These are phyloP conservation scores for Pyrrhura leucotis DNA, from an alignment of 2,797 vertebrate species.

Conservation along the genomic window DNA sequence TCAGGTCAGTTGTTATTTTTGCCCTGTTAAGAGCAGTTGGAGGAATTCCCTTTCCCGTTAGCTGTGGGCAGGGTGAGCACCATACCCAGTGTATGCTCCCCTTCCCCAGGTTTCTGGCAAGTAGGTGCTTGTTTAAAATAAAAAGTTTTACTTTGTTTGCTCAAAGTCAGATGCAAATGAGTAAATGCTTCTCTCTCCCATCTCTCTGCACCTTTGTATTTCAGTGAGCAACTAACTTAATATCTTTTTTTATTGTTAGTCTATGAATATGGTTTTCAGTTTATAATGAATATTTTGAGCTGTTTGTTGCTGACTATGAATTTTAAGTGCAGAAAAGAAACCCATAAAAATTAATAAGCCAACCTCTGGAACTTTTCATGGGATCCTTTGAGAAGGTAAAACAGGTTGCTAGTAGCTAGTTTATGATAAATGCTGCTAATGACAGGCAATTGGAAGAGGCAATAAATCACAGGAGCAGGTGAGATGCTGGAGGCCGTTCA, in stretches of 20 bases:
- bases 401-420: background rate
- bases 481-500: background rate
- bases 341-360: background rate
- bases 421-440: background rate
- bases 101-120: background rate
- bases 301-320: background rate
- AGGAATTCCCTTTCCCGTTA: background rate
- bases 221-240: background rate
- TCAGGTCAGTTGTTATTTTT: background rate
- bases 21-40: background rate
- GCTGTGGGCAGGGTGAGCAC: background rate
- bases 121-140: background rate
- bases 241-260: background rate
- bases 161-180: background rate
- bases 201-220: background rate
- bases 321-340: background rate
- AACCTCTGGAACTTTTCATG: background rate
- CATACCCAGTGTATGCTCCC: accelerated
- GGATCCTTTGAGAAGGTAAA: background rate
- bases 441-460: background rate
- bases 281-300: background rate
- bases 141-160: background rate
- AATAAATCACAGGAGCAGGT: background rate
- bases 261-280: background rate
- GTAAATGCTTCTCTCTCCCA: background rate